phyloP scores from a whole-genome alignment of 2,113 vertebrate species.

The Peromyscus maniculatus region DNA sequence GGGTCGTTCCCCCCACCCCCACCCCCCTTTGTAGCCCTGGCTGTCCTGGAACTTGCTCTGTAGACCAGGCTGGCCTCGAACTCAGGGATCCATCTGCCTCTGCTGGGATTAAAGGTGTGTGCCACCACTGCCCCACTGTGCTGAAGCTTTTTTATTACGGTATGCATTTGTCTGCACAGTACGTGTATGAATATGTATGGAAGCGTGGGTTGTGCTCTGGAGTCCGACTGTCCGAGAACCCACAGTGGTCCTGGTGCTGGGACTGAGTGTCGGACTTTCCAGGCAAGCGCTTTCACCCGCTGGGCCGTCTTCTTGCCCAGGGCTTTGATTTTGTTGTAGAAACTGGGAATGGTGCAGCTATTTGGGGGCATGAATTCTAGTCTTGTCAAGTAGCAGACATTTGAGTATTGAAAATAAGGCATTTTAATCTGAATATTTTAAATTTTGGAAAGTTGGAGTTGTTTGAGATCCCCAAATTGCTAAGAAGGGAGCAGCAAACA shows the following conservation, averaged over 20 bases:
- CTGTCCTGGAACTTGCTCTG: background rate
- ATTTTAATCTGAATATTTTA: background rate
- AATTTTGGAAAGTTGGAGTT: background rate
- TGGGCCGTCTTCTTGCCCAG: background rate
- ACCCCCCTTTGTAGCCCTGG: background rate
- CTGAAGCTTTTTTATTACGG: background rate
- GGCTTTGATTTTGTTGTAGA: background rate
- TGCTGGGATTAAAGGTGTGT: background rate
- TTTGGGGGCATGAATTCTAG: background rate
- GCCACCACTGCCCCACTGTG: background rate
- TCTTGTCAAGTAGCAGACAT: background rate
- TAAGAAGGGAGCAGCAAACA: background rate
- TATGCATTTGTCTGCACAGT: background rate
- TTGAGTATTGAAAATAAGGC: background rate
- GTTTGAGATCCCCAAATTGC: background rate
- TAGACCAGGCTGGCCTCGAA: background rate
- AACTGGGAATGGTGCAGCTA: background rate
- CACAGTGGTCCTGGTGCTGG: background rate
- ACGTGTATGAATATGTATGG: background rate
- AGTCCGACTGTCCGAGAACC: background rate
- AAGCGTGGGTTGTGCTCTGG: background rate
- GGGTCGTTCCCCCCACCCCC: background rate
- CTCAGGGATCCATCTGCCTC: background rate
- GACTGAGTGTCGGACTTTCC: background rate
- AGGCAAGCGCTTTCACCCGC: background rate